phyloP scores from a whole-genome alignment of 2,888 invertebrate species.

The Silvanus unidentatus region DNA sequence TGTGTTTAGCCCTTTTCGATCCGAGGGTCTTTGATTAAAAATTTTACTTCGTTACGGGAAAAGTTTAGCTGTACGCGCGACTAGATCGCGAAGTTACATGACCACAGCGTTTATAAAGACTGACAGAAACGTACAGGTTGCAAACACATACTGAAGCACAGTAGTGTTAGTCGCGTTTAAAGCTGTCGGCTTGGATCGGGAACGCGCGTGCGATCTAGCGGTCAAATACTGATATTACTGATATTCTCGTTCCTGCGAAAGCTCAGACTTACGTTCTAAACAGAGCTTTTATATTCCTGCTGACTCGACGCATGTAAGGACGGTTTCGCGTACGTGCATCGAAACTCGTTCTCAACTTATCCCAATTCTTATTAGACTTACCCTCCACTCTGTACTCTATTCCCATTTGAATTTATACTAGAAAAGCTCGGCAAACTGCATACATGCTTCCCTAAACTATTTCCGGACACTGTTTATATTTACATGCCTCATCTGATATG shows the following conservation, averaged over 20 bases:
- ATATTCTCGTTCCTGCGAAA: background rate
- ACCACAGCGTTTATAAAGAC: slow-evolving; percentile 31
- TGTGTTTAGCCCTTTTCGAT: too few relatives aligned
- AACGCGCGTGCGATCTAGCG: slow-evolving; percentile 52
- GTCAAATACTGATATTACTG: slow-evolving; percentile 9
- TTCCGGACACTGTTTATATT: too few relatives aligned
- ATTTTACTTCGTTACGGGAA: slow-evolving; percentile 14
- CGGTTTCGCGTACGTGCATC: too few relatives aligned
- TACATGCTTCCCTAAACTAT: too few relatives aligned
- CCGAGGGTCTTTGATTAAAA: too few relatives aligned
- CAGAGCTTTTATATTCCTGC: background rate
- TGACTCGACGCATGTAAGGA: too few relatives aligned
- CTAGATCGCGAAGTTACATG: slow-evolving; percentile 37
- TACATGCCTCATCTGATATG: too few relatives aligned
- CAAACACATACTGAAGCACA: slow-evolving; percentile 53
- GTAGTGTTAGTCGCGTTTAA: slow-evolving; percentile 41
- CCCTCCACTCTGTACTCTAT: background rate
- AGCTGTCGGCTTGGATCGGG: slow-evolving; percentile 44
- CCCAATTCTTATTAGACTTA: slow-evolving; percentile 18
- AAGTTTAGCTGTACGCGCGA: background rate
- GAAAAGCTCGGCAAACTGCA: too few relatives aligned
- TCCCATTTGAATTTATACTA: too few relatives aligned
- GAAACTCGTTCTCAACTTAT: too few relatives aligned
- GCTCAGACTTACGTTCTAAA: background rate
- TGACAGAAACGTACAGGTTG: slow-evolving; percentile 39